A percentile compares a stretch with the other conserved stretches of the same genome.
phyloP scores from a whole-genome alignment of 2,888 invertebrate species.

The Hybos culiciformis region DNA sequence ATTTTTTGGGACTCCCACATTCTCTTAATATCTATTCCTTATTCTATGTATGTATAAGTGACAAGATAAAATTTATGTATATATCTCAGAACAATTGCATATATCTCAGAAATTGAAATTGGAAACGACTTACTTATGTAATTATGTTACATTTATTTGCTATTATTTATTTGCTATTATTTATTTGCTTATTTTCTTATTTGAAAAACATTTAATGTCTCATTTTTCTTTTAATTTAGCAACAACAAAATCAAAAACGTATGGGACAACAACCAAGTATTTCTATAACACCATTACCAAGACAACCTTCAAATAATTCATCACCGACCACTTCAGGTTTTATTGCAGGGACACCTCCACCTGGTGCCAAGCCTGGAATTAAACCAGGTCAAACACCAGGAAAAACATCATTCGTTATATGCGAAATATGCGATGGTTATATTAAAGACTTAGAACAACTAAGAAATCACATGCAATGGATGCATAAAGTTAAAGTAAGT shows the following conservation, averaged over 20 bases:
- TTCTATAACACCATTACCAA: constrained; percentile 77
- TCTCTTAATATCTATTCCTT: no score
- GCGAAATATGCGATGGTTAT: constrained; percentile 94
- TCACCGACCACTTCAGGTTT: constrained; percentile 70
- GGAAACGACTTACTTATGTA: no score
- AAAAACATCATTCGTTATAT: constrained; percentile 72
- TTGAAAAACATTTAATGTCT: not conserved
- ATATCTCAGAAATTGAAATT: no score
- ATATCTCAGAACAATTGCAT: no score
- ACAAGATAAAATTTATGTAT: no score
- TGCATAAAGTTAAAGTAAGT: constrained; percentile 77
- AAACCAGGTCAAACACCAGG: constrained; percentile 37
- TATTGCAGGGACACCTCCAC: constrained; percentile 41
- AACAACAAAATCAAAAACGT: constrained; percentile 10
- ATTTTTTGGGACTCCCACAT: no score
- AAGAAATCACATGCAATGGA: constrained; percentile 95
- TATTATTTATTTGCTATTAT: not conserved
- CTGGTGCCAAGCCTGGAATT: constrained; percentile 28
- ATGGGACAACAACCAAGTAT: constrained; percentile 67
- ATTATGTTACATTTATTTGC: not conserved
- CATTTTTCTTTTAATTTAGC: constrained; percentile 2
- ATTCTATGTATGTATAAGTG: no score
- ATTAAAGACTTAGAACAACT: constrained; percentile 90
- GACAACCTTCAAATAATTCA: constrained; percentile 40
- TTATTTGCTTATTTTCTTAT: not conserved